A percentile compares a stretch with the other conserved stretches of the same genome.
Evolutionary conservation across 2,797 vertebrate species (phyloP).

Genomic region (Natrix natrix): DNA sequence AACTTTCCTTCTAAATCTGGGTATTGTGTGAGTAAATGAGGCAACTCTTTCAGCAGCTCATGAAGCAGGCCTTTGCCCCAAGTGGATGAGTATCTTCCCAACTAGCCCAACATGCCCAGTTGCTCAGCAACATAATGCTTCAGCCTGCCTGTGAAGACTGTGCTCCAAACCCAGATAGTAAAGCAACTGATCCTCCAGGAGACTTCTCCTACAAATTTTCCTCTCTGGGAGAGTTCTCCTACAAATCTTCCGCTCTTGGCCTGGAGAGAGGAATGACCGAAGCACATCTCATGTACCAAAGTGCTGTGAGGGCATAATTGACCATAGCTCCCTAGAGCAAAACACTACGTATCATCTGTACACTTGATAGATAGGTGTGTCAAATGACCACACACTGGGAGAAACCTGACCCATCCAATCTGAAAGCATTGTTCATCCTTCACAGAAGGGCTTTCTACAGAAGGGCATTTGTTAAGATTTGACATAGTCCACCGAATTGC

Average conservation of each 20-base stretch:
- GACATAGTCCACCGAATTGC: constrained; percentile 56
- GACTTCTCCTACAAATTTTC: too few relatives aligned
- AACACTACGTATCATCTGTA: background rate
- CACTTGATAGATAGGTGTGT: background rate
- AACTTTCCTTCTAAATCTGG: background rate
- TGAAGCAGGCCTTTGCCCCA: background rate
- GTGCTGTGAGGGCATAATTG: background rate
- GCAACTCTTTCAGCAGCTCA: background rate
- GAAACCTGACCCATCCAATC: background rate
- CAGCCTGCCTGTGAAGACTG: background rate
- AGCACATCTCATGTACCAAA: background rate
- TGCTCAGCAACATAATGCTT: background rate
- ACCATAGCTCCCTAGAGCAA: background rate
- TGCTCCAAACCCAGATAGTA: background rate
- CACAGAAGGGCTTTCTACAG: constrained; percentile 23
- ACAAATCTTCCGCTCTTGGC: background rate
- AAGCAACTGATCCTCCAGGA: background rate
- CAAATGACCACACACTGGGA: background rate
- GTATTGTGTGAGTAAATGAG: background rate
- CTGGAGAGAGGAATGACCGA: background rate
- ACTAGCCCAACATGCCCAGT: background rate
- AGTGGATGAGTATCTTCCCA: background rate
- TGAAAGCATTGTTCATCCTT: constrained; percentile 16
- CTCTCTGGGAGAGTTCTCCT: background rate
- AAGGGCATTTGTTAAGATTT: constrained; percentile 37